A percentile compares a stretch with the other conserved stretches of the same genome.
Conservation (phyloP, 2,113 vertebrate genomes). For the Callopanchax toddi region DNA sequence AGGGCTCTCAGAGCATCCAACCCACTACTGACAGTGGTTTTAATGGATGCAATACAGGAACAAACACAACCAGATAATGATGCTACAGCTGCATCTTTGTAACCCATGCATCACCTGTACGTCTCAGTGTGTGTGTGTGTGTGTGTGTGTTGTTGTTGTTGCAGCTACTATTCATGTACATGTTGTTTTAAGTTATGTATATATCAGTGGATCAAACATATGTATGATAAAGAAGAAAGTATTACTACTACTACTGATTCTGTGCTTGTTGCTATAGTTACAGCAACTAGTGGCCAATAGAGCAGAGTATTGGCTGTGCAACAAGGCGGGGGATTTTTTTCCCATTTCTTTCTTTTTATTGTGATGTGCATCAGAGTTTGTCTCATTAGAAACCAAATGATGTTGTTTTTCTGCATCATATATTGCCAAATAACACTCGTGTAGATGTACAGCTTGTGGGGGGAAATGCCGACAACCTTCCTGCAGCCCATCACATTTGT, state of each 20-base stretch:
- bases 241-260: neutral
- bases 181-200: no score
- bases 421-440: no score
- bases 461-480: no score
- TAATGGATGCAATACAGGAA: conserved; percentile 5
- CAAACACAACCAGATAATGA: neutral
- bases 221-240: neutral
- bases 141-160: no score
- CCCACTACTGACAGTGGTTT: conserved; percentile 2
- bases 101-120: neutral
- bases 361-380: no score
- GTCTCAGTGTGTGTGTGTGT: neutral
- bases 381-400: conserved; percentile 7
- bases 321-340: neutral
- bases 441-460: no score
- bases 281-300: conserved; percentile 12
- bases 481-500: conserved; percentile 5
- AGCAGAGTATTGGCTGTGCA: neutral
- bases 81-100: neutral
- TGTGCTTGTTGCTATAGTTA: conserved; percentile 41
- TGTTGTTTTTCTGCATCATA: conserved; percentile 1
- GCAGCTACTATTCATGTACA: neutral
- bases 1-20: conserved; percentile 25
- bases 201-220: neutral
- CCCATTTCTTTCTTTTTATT: neutral